Base-by-base conservation (phyloP, 2,888 invertebrate genomes). In the Polyploca ridens region DNA sequence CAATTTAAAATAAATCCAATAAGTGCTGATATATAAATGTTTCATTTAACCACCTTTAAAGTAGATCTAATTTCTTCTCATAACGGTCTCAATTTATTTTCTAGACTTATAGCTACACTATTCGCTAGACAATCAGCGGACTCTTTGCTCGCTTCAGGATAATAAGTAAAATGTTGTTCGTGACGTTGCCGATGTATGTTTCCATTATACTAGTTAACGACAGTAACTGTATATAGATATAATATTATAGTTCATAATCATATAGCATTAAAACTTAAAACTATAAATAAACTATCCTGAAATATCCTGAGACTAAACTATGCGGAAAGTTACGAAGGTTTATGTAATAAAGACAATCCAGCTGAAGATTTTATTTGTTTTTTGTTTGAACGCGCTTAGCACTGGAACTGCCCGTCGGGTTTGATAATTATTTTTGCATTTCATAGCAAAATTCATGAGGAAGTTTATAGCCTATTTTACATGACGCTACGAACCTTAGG, bases 91-190 rank as follows among this genome's bases (percentile, higher is more conserved):
- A 74, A 72, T 76, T 79, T 73, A 72, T 74, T 74, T 72, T 59
- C 62, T 66, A 64, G 68, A 66, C 66, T 66, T 69, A 68, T 71
- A 69, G 71, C 64, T 69, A 77, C 72, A 73, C 67, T 70, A 72
- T 73, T 77, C 82, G 75, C 76, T 77, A 73, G 75, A 76, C 77
- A 78, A 78, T 82, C 81, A 84, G 71, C 77, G 73, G 69, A 73
- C 75, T 81, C 76, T 80, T 78, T 77, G 73, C 77, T 75, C 65
- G 72, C 69, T 77, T 68, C 73, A 69, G 82, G 81, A 82, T 83
- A 83, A 81, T 84, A 83, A 85, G 80, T 82, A 82, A 78, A 85
- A 79, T 79, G 81, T 73, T 63, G 76, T 69, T 87, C 87, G 83
- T 86, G 85, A 83, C 75, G 79, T 72, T 73, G 74, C 65, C 68